Evolutionary conservation across 2,113 vertebrate genomes (phyloP).

Genomic region (Grantiella picta): DNA sequence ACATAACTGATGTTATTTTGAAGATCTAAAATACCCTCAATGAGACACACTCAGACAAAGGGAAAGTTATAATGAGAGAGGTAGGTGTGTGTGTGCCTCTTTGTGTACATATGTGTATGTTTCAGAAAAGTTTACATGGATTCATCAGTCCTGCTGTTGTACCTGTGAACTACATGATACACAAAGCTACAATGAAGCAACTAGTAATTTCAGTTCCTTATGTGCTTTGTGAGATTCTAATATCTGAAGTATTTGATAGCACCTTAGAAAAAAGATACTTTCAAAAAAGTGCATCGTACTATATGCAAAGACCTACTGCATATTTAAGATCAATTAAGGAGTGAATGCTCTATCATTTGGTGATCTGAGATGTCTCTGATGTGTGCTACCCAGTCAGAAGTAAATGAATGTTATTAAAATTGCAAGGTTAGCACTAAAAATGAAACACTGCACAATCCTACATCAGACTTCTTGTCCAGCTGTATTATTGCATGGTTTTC

Average conservation of each 20-base stretch:
- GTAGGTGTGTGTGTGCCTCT: background rate
- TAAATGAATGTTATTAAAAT: slow-evolving; percentile 5
- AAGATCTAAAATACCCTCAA: background rate
- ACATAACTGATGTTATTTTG: background rate
- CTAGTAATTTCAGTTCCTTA: background rate
- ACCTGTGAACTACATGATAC: background rate
- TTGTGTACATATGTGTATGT: background rate
- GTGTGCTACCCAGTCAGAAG: background rate
- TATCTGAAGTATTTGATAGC: background rate
- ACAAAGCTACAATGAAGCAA: background rate
- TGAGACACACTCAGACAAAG: background rate
- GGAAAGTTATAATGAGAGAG: background rate
- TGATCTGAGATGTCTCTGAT: background rate
- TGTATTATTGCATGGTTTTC: background rate
- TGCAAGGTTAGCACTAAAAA: background rate
- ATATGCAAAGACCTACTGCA: background rate
- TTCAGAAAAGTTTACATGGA: background rate
- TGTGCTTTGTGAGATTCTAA: background rate
- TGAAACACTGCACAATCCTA: background rate
- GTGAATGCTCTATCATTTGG: background rate
- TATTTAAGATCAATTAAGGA: background rate
- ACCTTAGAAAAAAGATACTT: background rate
- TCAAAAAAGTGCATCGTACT: background rate
- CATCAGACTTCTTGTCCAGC: background rate
- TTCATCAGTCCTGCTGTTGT: fast-evolving